These are phyloP conservation scores for Siderastrea radians DNA, from an alignment of 92 coral and sea anemone species.

Conservation along the genomic window DNA sequence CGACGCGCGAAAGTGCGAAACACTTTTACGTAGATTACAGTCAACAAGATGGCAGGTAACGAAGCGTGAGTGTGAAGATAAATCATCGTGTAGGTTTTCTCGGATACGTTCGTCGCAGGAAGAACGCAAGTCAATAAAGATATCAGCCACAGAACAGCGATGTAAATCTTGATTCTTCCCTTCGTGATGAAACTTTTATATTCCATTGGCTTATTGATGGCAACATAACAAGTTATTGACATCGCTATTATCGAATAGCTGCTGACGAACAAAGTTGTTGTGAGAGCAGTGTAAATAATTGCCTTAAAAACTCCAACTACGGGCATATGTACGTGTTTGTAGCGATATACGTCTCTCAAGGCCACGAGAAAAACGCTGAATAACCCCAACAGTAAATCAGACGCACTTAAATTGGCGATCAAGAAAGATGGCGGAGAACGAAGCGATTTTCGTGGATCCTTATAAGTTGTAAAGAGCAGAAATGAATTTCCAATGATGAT, in stretches of 20 bases:
- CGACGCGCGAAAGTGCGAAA: slow-evolving; percentile 46
- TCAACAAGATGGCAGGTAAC: slow-evolving; percentile 50
- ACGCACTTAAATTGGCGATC: slow-evolving; percentile 36
- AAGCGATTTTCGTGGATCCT: slow-evolving; percentile 30
- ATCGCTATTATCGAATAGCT: slow-evolving; percentile 59
- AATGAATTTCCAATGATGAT: slow-evolving; percentile 18
- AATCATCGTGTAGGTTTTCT: slow-evolving; percentile 31
- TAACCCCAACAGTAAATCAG: slow-evolving; percentile 39
- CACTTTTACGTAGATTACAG: slow-evolving; percentile 49
- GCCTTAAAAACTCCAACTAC: background rate
- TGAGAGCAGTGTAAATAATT: slow-evolving; percentile 1
- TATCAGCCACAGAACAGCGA: slow-evolving; percentile 47
- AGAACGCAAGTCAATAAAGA: slow-evolving; percentile 59
- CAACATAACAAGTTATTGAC: slow-evolving; percentile 55
- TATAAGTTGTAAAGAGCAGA: slow-evolving; percentile 35
- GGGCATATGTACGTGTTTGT: slow-evolving; percentile 17
- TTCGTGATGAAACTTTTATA: slow-evolving; percentile 47
- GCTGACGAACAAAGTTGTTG: slow-evolving; percentile 52
- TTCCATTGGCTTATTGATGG: slow-evolving; percentile 55
- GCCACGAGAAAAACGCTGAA: slow-evolving; percentile 25
- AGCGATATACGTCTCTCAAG: slow-evolving; percentile 37
- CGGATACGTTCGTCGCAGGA: slow-evolving; percentile 52
- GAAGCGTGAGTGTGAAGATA: slow-evolving; percentile 73
- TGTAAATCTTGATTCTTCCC: slow-evolving; percentile 27
- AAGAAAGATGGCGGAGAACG: slow-evolving; percentile 30